Evolutionary conservation across 2,113 vertebrate genomes (phyloP).

Genomic region (Myrmecophaga tridactyla): DNA sequence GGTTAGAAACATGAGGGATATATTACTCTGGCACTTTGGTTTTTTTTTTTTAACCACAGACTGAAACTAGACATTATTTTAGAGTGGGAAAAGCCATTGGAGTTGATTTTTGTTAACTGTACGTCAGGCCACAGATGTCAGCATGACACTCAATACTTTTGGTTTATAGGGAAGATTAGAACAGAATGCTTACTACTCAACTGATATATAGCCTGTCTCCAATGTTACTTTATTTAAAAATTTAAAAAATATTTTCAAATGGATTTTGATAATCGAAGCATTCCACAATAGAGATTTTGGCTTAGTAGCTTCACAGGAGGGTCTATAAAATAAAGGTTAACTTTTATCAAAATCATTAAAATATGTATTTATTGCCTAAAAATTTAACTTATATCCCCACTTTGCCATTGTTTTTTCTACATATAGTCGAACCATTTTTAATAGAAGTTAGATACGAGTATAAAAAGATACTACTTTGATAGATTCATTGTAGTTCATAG

Average conservation of each 20-base stretch:
- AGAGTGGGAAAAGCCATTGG: conserved; percentile 30
- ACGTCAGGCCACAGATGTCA: conserved; percentile 51
- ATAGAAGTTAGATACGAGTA: not conserved
- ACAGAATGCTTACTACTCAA: conserved; percentile 32
- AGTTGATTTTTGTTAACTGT: conserved; percentile 50
- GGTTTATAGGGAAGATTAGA: conserved; percentile 43
- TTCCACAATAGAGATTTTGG: not conserved
- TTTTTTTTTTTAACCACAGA: conserved; percentile 39
- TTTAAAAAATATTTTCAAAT: not conserved
- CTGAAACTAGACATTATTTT: conserved; percentile 37
- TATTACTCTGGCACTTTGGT: conserved; percentile 28
- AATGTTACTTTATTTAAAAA: not conserved
- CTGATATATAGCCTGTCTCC: not conserved
- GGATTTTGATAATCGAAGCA: not conserved
- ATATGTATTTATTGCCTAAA: not conserved
- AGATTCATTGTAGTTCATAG: not conserved
- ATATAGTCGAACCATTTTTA: not conserved
- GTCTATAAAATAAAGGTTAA: not conserved
- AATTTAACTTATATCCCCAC: not conserved
- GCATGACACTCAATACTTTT: conserved; percentile 48
- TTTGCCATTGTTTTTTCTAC: not conserved
- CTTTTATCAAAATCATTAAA: not conserved
- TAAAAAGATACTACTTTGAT: not conserved
- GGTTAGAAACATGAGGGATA: not conserved
- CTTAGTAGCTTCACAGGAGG: not conserved